These are phyloP conservation scores for Nycteola revayana DNA, from an alignment of 2,888 invertebrate genomes.

Conservation along the genomic window DNA sequence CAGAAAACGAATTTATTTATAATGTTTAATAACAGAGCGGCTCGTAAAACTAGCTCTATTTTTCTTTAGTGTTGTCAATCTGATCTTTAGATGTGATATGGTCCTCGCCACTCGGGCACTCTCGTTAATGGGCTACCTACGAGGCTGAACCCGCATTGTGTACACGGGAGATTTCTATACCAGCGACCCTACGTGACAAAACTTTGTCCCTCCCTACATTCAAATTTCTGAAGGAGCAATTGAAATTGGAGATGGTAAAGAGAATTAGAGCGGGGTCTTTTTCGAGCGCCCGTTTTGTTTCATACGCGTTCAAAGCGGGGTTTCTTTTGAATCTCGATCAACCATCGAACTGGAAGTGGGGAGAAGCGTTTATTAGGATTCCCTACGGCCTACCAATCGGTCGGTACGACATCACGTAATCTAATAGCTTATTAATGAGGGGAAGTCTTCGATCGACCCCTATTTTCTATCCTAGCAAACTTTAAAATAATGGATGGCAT, in stretches of 20 bases:
- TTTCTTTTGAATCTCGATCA: slow-evolving; percentile 81
- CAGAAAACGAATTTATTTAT: slow-evolving; percentile 66
- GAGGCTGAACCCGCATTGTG: slow-evolving; percentile 75
- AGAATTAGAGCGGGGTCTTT: slow-evolving; percentile 80
- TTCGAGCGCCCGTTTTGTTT: slow-evolving; percentile 78
- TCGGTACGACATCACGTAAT: slow-evolving; percentile 73
- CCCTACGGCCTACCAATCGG: slow-evolving; percentile 79
- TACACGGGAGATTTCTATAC: slow-evolving; percentile 65
- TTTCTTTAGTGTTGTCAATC: slow-evolving; percentile 72
- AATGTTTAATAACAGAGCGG: slow-evolving; percentile 78
- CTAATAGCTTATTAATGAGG: slow-evolving; percentile 82
- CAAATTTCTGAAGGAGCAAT: slow-evolving; percentile 82
- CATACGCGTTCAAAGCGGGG: slow-evolving; percentile 71
- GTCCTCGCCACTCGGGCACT: slow-evolving; percentile 68
- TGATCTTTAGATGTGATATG: slow-evolving; percentile 75
- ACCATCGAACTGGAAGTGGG: slow-evolving; percentile 78
- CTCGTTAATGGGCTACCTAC: slow-evolving; percentile 79
- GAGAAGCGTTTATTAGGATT: slow-evolving; percentile 77
- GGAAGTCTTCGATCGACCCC: slow-evolving; percentile 72
- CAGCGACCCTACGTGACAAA: slow-evolving; percentile 79
- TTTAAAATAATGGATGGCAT: slow-evolving; percentile 67
- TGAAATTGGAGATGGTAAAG: slow-evolving; percentile 82
- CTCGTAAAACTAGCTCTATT: slow-evolving; percentile 72
- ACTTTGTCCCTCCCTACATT: slow-evolving; percentile 81
- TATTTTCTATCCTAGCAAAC: slow-evolving; percentile 76